Conservation (phyloP, 2,113 vertebrate species). For the Phaetusa simplex region DNA sequence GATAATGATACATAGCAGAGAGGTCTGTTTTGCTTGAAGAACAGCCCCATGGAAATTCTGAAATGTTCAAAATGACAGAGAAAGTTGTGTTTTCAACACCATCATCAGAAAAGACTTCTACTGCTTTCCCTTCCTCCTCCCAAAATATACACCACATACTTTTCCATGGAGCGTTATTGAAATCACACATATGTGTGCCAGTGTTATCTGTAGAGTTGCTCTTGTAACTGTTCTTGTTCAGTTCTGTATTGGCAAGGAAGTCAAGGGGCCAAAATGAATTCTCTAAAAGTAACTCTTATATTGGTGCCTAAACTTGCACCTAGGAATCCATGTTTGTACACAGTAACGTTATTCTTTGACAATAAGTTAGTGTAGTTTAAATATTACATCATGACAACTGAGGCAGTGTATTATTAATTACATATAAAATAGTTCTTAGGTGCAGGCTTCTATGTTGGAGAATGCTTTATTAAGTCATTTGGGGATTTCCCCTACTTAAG, state of each 20-base stretch:
- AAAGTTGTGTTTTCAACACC: not conserved
- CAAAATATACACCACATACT: not conserved
- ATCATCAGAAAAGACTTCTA: not conserved
- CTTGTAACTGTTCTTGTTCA: not conserved
- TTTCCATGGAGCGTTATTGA: not conserved
- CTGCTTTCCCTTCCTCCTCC: not conserved
- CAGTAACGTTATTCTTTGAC: not conserved
- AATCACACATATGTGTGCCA: fast-evolving
- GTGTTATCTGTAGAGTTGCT: not conserved
- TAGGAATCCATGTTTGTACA: not conserved
- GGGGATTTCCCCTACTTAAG: not conserved
- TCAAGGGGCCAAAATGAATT: not conserved
- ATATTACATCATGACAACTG: not conserved
- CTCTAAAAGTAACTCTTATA: not conserved
- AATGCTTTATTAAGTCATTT: not conserved
- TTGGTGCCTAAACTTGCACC: fast-evolving
- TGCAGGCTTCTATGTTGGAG: not conserved
- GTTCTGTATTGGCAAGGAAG: not conserved
- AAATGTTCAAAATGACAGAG: not conserved
- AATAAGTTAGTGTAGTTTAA: not conserved
- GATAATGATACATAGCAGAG: not conserved
- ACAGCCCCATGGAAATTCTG: not conserved
- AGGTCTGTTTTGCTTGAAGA: not conserved
- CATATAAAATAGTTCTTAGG: not conserved
- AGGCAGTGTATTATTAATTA: not conserved